Percentiles rank a stretch among this genome's conserved stretches.
Evolutionary conservation across 2,113 vertebrate species (phyloP).

Genomic region (Tragulus kanchil): DNA sequence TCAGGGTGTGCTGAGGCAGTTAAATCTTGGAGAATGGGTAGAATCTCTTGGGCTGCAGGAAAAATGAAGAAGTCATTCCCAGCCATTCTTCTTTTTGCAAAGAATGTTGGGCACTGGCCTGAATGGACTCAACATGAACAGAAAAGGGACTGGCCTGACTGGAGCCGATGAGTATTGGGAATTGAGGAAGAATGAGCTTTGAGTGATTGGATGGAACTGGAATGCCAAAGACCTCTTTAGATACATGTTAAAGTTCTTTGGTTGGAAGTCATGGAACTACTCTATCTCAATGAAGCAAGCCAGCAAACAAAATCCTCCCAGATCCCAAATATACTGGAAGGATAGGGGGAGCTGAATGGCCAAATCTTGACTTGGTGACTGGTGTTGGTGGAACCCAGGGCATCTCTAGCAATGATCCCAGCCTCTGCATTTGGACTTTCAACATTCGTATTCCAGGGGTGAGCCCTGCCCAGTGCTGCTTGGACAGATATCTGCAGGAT

Average conservation of each 20-base stretch:
- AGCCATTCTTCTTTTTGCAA: not conserved
- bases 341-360: too few species aligned
- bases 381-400: not conserved
- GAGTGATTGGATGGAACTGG: not conserved
- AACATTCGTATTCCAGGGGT: not conserved
- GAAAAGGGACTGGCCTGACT: not conserved
- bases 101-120: not conserved
- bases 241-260: not conserved
- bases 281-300: not conserved
- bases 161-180: not conserved
- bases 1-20: not conserved
- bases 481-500: not conserved
- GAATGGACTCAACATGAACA: not conserved
- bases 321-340: not conserved
- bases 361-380: not conserved
- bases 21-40: not conserved
- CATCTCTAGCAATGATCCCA: too few species aligned
- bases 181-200: not conserved
- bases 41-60: not conserved
- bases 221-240: not conserved
- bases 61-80: not conserved
- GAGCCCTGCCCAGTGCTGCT: not conserved
- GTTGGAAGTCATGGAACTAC: not conserved
- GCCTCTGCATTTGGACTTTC: not conserved
- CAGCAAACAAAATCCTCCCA: not conserved